Percentiles rank a stretch among this genome's conserved stretches.
Conservation (phyloP, 2,797 vertebrate genomes). For the Streptopelia turtur region DNA sequence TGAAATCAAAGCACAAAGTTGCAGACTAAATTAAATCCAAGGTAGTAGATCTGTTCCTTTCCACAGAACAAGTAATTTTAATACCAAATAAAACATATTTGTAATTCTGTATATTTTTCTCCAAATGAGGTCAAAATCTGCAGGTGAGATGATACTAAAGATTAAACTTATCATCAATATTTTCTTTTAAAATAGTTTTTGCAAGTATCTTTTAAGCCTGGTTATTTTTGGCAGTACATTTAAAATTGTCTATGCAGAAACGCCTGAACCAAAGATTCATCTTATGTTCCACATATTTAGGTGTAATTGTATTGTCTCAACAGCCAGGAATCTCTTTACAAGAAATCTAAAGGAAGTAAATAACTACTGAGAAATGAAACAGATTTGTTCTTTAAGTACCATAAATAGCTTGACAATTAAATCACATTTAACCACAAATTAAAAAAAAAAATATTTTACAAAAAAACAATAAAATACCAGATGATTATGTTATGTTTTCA, state of each 20-base stretch:
- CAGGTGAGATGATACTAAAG: neutral
- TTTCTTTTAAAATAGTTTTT: neutral
- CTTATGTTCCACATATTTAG: neutral
- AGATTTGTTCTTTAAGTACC: neutral
- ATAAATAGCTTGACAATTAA: neutral
- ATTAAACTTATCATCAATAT: neutral
- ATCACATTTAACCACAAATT: neutral
- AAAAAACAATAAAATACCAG: neutral
- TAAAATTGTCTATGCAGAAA: neutral
- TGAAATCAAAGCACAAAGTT: neutral
- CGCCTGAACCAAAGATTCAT: neutral
- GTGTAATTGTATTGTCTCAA: neutral
- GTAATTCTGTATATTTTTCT: neutral
- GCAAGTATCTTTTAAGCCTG: neutral
- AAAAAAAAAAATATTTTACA: neutral
- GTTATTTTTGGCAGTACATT: neutral
- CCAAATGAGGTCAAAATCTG: neutral
- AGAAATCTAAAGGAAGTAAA: neutral
- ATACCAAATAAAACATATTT: neutral
- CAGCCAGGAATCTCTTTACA: neutral
- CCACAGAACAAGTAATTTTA: neutral
- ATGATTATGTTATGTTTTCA: neutral
- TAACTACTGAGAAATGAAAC: neutral
- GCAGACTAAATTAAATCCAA: neutral
- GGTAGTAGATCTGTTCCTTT: neutral